Evolutionary conservation across 2,113 vertebrate genomes (phyloP), one percentile per base, ranked within the genome.

Genomic region (Forbesichthys papilliferus): DNA sequence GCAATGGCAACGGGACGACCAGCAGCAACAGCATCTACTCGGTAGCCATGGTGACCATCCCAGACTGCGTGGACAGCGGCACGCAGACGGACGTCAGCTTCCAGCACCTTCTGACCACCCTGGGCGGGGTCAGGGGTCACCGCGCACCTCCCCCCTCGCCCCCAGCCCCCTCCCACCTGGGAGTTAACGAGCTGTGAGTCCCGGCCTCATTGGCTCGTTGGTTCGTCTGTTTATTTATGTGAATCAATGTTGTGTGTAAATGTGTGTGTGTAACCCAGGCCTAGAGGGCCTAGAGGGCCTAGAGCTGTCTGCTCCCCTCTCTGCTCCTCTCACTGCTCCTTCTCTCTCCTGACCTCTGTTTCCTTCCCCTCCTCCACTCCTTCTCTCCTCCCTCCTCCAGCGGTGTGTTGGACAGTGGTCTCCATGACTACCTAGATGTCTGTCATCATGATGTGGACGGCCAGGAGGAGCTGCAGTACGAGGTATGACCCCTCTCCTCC

Each of bases 31-130:
- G 75, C 0, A 3, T 80, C 66, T 81, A 69, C 64, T 81, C 82
- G 0, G 52, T 76, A 34, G 62, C 76, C n/a, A 63, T 87, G 75
- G 73, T 84, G 1, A 58, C 85, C 1, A 78, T 86, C 56, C 80
- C 86, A 0, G 90, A 93, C 60, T 92, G 94, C 52, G 91, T 94
- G 58, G 94, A 96, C 82, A 95, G 88, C 47, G 91, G 90, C 42
- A 95, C 95, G 14, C 95, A 96, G 89, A 96, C 94, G 0, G 94
- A 96, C 84, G 93, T 96, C 87, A 94, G 92, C 90, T 95, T 96
- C 87, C 93, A 93, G 77, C 90, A 93, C 81, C 90, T 94, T 61
- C 80, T 93, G 79, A 90, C 89, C 61, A 90, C 90, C 1, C 75
- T 91, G 83, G 92, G 92, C 77, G 90, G 87, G 81, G 69, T 53